Evolutionary conservation across 2,888 invertebrate species (phyloP).

Genomic region (Autographa gamma): DNA sequence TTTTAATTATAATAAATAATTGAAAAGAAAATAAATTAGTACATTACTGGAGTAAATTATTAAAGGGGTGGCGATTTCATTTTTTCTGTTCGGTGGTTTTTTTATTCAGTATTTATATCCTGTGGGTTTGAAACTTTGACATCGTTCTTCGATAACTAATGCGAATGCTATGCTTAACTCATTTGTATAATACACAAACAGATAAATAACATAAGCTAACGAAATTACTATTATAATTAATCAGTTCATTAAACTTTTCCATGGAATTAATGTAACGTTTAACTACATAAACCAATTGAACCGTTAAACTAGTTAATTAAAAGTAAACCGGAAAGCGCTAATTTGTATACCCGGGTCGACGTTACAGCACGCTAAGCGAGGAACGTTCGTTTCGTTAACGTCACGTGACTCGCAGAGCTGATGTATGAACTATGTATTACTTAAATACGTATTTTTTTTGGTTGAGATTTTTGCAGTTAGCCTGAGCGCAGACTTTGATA

Average conservation of each 20-base stretch:
- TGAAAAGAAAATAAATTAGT: too few relatives aligned
- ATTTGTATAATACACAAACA: not conserved
- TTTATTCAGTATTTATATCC: too few relatives aligned
- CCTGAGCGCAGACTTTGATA: too few relatives aligned
- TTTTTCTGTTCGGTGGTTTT: too few relatives aligned
- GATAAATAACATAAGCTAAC: not conserved
- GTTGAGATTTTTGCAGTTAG: too few relatives aligned
- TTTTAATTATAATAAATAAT: too few relatives aligned
- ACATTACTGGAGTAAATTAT: too few relatives aligned
- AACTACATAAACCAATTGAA: constrained; percentile 39
- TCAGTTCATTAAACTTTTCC: not conserved
- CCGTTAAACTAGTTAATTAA: constrained; percentile 54
- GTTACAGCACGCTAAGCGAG: constrained; percentile 33
- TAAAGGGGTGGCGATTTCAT: too few relatives aligned
- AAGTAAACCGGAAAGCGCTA: constrained; percentile 53
- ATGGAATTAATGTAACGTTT: not conserved
- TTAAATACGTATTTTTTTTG: too few relatives aligned
- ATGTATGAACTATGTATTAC: not conserved
- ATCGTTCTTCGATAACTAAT: too few relatives aligned
- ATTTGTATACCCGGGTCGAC: constrained; percentile 36
- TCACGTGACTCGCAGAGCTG: constrained; percentile 11
- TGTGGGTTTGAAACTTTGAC: too few relatives aligned
- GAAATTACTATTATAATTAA: not conserved
- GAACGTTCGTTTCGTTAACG: constrained; percentile 27
- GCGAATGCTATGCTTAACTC: too few relatives aligned